A percentile compares a stretch with the other conserved stretches of the same genome.
Conservation (phyloP, 2,113 vertebrate genomes). For the Lamprotornis superbus region DNA sequence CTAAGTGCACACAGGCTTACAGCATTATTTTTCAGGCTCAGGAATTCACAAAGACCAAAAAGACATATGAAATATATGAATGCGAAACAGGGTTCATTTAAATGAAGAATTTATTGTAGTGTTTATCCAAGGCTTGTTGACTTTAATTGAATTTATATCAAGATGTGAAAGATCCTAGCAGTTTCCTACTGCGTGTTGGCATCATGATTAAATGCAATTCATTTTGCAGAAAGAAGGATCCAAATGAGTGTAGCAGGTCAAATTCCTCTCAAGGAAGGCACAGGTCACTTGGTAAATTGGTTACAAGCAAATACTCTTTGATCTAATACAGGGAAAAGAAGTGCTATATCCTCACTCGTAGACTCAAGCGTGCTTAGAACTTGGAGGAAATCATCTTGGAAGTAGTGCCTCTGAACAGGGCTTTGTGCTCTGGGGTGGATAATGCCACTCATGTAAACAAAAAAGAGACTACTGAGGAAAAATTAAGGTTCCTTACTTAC, state of each 20-base stretch:
- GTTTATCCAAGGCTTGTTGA: neutral
- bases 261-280: neutral
- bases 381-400: neutral
- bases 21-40: neutral
- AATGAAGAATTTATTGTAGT: neutral
- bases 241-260: neutral
- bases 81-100: neutral
- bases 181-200: neutral
- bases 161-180: neutral
- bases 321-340: neutral
- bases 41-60: neutral
- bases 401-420: neutral
- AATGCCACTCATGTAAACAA: fast-evolving
- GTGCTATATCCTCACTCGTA: neutral
- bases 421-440: neutral
- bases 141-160: neutral
- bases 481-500: neutral
- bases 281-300: neutral
- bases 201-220: neutral
- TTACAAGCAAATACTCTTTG: neutral
- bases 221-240: neutral
- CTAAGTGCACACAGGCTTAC: neutral
- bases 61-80: neutral
- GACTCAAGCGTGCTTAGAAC: neutral
- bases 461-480: neutral